Conservation (phyloP, 2,113 vertebrate species). For the Ailurus styani region DNA sequence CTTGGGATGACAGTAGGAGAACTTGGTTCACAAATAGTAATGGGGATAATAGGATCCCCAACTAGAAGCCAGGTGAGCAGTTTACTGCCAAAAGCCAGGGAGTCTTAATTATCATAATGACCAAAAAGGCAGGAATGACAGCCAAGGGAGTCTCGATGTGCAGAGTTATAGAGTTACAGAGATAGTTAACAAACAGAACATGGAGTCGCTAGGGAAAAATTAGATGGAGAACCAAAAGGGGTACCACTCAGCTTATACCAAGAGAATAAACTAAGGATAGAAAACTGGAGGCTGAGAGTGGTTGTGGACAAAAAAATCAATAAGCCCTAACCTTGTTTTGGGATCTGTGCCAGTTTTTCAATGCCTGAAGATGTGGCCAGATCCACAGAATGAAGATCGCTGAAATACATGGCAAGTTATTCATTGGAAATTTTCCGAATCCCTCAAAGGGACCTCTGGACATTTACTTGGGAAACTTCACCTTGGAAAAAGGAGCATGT, state of each 20-base stretch:
- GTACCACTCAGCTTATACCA: background rate
- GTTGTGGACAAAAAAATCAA: background rate
- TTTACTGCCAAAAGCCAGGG: background rate
- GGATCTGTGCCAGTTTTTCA: background rate
- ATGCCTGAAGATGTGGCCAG: background rate
- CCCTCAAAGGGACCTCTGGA: background rate
- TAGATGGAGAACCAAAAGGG: background rate
- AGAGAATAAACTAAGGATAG: background rate
- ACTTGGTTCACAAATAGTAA: background rate
- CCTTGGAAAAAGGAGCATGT: background rate
- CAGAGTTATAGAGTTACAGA: background rate
- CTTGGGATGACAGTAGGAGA: background rate
- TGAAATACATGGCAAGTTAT: background rate
- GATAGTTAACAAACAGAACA: background rate
- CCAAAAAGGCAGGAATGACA: background rate
- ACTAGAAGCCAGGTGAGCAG: background rate
- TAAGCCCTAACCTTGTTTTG: background rate
- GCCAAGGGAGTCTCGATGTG: background rate
- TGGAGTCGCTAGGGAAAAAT: background rate
- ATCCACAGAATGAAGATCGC: background rate
- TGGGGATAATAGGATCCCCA: background rate
- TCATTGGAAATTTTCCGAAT: background rate
- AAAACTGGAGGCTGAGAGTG: background rate
- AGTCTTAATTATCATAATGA: background rate
- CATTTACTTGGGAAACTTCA: background rate